Base-by-base conservation (phyloP, 2,888 invertebrate genomes). In the Esperia sulphurella region DNA sequence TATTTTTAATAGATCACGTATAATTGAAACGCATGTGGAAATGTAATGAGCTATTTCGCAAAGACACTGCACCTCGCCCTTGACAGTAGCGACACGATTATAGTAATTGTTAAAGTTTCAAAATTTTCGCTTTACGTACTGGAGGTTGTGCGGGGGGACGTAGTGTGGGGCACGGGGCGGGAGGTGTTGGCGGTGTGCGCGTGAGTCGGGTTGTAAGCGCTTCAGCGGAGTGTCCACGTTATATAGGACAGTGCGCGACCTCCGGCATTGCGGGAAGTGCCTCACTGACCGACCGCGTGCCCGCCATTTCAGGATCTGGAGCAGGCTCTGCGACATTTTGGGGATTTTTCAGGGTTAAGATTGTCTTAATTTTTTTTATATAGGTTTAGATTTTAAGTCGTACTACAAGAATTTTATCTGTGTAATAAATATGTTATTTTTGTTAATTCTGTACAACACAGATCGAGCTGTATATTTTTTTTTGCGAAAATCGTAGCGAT, bases 191-290 rank as follows among this genome's bases (percentile, higher is more conserved):
- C 82, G 57, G 63, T 68, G 59, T 57, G 64, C 61, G 68, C 65
- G 66, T 70, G 67, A 66, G 66, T 70, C 66, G 74, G 75, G 79
- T 79, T 75, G 83, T 85, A 85, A 80, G 79, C 78, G 68, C 67
- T 77, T 70, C 72, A 63, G 70, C 75, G 67, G 71, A 65, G 75
- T 66, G 71, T 65, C 71, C 76, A 70, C 71, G 79, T 85, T 87
- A 85, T 88, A 88, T 88, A 88, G 88, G 83, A 78, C 85, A 85
- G 56, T 48, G 55, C 61, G 67, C 79, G 86, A 84, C 86, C 86
- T 86, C 83, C 79, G 79, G 59, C 65, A 66, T 69, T 67, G 64
- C 78, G 79, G 81, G 79, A 79, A 79, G 71, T 75, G 51, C 46
- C 43, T 49, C 37, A 12, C 1, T 10, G 33, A 5, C 2, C n/a